Percentiles rank a stretch among this genome's conserved stretches.
These are phyloP conservation scores for Drosophila infuscata DNA, from an alignment of 2,888 invertebrate species.

Conservation along the genomic window DNA sequence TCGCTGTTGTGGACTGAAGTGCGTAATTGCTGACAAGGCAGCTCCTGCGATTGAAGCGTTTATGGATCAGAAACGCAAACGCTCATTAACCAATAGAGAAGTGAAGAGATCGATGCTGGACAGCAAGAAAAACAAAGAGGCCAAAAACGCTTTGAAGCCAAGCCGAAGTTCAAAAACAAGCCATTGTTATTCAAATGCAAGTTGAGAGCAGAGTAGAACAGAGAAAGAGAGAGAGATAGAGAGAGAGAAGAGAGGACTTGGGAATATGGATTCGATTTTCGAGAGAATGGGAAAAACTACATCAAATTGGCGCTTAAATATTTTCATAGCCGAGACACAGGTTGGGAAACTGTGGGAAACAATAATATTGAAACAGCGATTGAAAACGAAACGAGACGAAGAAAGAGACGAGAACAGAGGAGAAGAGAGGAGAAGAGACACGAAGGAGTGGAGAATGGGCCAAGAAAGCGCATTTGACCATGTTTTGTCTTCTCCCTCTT, in stretches of 20 bases:
- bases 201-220: conserved; percentile 14
- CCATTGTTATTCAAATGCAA: conserved; percentile 80
- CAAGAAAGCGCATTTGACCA: conserved; percentile 64
- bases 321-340: conserved; percentile 56
- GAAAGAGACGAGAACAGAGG: background rate
- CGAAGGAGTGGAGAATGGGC: conserved; percentile 19
- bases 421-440: conserved; percentile 21
- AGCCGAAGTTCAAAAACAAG: conserved; percentile 57
- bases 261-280: background rate
- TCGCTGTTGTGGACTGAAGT: conserved; percentile 60
- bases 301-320: conserved; percentile 83
- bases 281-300: conserved; percentile 57
- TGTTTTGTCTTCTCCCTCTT: conserved; percentile 23
- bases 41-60: conserved; percentile 61
- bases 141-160: conserved; percentile 69
- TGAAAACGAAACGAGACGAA: conserved; percentile 25
- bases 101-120: conserved; percentile 30
- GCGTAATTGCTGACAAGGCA: conserved; percentile 78
- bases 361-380: conserved; percentile 77
- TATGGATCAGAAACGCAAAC: conserved; percentile 43
- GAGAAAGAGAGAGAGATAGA: conserved; percentile 2
- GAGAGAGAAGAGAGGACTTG: conserved; percentile 8
- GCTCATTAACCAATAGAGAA: conserved; percentile 73
- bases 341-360: conserved; percentile 74
- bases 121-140: conserved; percentile 36